Base-by-base conservation (phyloP, 2,888 invertebrate species). In the Trichogramma dendrolimi region DNA sequence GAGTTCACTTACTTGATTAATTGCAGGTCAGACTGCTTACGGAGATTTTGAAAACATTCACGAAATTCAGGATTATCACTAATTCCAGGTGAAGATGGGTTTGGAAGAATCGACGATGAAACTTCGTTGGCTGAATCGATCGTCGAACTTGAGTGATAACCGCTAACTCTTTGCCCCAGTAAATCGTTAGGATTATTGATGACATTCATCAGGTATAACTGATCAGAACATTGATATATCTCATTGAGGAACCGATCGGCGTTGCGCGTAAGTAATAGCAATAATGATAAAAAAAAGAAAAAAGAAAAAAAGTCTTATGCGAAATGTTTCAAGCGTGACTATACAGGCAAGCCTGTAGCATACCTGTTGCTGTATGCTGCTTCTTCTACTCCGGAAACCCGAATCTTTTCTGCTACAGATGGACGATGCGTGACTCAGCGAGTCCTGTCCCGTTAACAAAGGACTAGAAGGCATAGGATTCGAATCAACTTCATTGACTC, bases 21-120 rank as follows among this genome's bases (percentile, higher is more conserved):
- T 75, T 94, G 93, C 4, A 92, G 83, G 78, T 96, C 95, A 1
- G 92, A 92, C 74, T 94, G 93, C 73, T 94, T 93, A 58, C 93
- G 85, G 62, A 93, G 80, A 73, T 92, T 91, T 73, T 91, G 90
- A 58, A 91, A 85, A 67, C 89, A 89, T 10, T 86, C 87, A 69
- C 87, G 89, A 64, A 88, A 82, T n/a, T 27, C 27, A 27, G 27
- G 27, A 0, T 88, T 89, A 68, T 86, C 86, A n/a, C 82, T 81
- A 40, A 85, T 80, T 8, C 81, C 81, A 14, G 80, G 81, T 42
- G 83, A 81, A 67, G 82, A 79, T 42, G 77, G 75, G 69, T 72
- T 79, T 42, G 82, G 82, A 4, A 83, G 85, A 55, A 73, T 72
- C 80, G 80, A 62, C 79, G 77, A 75, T 4, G 77, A 73, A 62